A percentile compares a stretch with the other conserved stretches of the same genome.
Evolutionary conservation across 2,888 invertebrate species (phyloP).

Genomic region (Actias luna): DNA sequence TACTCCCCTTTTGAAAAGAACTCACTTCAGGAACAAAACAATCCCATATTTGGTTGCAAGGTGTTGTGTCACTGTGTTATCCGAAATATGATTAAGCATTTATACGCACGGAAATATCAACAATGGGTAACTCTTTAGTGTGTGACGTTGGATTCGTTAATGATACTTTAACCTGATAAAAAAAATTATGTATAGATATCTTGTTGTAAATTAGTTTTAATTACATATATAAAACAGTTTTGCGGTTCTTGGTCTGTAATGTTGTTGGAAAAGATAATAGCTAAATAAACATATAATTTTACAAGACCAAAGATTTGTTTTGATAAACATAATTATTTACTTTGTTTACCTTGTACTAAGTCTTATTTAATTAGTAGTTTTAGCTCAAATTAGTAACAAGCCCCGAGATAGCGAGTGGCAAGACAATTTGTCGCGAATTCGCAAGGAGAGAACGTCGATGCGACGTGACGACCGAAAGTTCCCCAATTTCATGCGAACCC

Average conservation of each 20-base stretch:
- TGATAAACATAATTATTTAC: neutral
- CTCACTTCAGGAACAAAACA: no score
- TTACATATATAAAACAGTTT: no score
- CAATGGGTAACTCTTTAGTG: neutral
- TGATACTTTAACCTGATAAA: neutral
- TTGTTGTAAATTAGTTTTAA: no score
- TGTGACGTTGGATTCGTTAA: neutral
- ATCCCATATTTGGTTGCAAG: no score
- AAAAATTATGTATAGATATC: no score
- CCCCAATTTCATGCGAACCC: conserved; percentile 25
- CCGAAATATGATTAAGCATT: neutral
- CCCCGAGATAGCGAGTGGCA: conserved; percentile 31
- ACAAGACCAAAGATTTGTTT: conserved; percentile 10
- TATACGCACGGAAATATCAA: neutral
- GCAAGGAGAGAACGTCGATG: conserved; percentile 8
- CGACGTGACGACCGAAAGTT: conserved; percentile 36
- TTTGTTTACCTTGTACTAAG: conserved; percentile 23
- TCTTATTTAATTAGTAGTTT: conserved; percentile 41
- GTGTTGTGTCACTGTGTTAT: no score
- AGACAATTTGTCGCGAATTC: conserved; percentile 36
- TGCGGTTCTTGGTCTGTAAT: no score
- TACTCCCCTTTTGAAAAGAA: no score
- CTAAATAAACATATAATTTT: no score
- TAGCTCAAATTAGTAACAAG: conserved; percentile 40
- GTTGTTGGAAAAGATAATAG: neutral